Percentiles rank a stretch among this genome's conserved stretches.
Conservation (phyloP, 2,888 invertebrate genomes). For the Nomada flava region DNA sequence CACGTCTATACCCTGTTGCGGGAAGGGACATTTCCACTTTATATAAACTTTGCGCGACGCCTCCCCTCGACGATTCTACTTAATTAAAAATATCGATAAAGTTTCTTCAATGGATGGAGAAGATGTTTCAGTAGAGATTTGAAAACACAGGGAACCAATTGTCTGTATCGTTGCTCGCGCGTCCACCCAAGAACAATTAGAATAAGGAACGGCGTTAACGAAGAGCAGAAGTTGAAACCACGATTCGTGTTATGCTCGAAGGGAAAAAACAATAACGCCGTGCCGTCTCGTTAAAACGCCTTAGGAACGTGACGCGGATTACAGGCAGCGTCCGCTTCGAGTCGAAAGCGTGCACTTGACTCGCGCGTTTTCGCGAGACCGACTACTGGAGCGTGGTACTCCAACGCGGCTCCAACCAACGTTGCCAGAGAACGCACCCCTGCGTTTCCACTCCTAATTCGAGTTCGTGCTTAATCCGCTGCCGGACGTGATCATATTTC, state of each 20-base stretch:
- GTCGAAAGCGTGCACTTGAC: background rate
- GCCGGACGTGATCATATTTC: slow-evolving; percentile 67
- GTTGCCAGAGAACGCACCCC: background rate
- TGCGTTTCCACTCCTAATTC: slow-evolving; percentile 36
- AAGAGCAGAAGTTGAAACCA: slow-evolving; percentile 32
- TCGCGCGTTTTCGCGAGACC: slow-evolving; percentile 7
- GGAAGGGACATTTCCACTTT: slow-evolving; percentile 1
- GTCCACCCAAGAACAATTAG: background rate
- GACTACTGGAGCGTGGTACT: background rate
- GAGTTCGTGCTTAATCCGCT: slow-evolving; percentile 62
- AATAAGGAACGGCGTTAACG: slow-evolving; percentile 5
- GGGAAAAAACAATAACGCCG: slow-evolving; percentile 39
- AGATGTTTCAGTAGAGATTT: background rate
- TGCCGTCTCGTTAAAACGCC: slow-evolving; percentile 36
- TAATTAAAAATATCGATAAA: background rate
- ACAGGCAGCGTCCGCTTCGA: slow-evolving; percentile 19
- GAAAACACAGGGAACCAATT: background rate
- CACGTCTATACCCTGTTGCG: too few relatives aligned
- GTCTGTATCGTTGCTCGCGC: background rate
- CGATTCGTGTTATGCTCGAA: background rate
- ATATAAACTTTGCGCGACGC: background rate
- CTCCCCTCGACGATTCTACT: background rate
- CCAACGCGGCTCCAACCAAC: background rate
- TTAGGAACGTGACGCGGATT: slow-evolving; percentile 38
- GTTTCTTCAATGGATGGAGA: too few relatives aligned